Evolutionary conservation across 2,113 vertebrate genomes (phyloP), one percentile per base, ranked within the genome.

Genomic region (Morone saxatilis): DNA sequence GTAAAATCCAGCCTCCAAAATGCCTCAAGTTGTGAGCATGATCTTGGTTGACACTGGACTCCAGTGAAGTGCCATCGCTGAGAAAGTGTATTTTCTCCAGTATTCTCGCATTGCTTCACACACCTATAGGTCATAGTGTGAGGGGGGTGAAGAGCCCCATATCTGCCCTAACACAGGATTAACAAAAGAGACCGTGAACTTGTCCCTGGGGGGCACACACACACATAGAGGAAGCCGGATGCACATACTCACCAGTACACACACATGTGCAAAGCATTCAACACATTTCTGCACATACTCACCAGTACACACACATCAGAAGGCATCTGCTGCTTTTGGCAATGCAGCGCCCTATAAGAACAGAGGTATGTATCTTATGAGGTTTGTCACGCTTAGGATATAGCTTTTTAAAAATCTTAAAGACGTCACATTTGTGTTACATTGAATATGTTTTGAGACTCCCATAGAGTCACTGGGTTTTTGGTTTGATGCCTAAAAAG

Each of bases 101-200:
- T 41, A 11, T 60, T 62, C 78, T 56, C 54, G 41, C n/a, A 2
- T 65, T 56, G 72, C 81, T 61, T 74, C 53, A 78, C 76, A 81
- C 82, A 83, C 85, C 76, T 88, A 40, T 19, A 80, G 85, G 87
- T 89, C 88, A 90, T 1, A 78, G 48, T 71, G n/a, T 48, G 65
- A 83, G 77, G 3, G 59, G 60, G 36, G 1, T 43, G n/a, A 83
- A 57, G 71, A 69, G 65, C 74, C 69, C 71, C 67, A 56, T 61
- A 71, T 74, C 84, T 88, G 25, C 5, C 74, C 82, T 88, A 70
- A 81, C 71, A 80, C 51, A 43, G 77, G 68, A 90, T 91, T 90
- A 87, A 60, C 72, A 38, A 56, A 83, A 78, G 71, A 76, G 71
- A 76, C 65, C 62, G 50, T 67, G 76, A 74, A 86, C 84, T 22